These are phyloP conservation scores for Chrysopa pallens DNA, from an alignment of 1,140 invertebrate genomes.

Conservation along the genomic window DNA sequence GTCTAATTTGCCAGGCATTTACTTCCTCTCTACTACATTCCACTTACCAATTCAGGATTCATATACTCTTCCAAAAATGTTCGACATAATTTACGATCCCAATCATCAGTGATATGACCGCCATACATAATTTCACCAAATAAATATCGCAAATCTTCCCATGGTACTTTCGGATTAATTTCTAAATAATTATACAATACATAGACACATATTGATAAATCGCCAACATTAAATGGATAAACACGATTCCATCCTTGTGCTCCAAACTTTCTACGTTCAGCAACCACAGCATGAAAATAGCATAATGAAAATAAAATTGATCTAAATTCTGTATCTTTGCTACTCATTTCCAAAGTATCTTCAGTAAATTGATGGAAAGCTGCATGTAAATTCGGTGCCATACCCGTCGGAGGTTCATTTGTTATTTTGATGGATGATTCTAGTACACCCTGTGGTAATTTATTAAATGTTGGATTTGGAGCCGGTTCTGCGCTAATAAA, in stretches of 20 bases:
- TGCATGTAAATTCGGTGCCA: constrained; percentile 87
- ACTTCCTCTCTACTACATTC: too few relatives aligned
- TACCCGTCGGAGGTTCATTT: constrained; percentile 88
- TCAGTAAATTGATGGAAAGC: constrained; percentile 86
- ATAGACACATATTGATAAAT: constrained; percentile 81
- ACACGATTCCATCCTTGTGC: constrained; percentile 85
- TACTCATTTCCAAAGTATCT: constrained; percentile 82
- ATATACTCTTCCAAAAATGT: constrained; percentile 83
- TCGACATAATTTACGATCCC: constrained; percentile 73
- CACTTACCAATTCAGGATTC: constrained; percentile 53
- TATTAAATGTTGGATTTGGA: constrained; percentile 20
- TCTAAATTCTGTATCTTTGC: constrained; percentile 89
- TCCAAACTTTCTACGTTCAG: constrained; percentile 84
- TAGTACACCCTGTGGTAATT: constrained; percentile 59
- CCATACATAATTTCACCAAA: constrained; percentile 97
- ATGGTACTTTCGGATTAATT: constrained; percentile 69
- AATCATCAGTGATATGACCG: constrained; percentile 91
- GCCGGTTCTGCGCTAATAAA: constrained; percentile 43
- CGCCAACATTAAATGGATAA: constrained; percentile 65
- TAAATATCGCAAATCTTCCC: constrained; percentile 83
- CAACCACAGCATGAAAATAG: constrained; percentile 91
- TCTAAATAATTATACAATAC: constrained; percentile 89
- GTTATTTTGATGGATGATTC: constrained; percentile 93
- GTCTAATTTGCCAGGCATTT: too few relatives aligned
- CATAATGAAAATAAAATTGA: constrained; percentile 80